Conservation (phyloP, 2,888 invertebrate species). For the Ceramica pisi region DNA sequence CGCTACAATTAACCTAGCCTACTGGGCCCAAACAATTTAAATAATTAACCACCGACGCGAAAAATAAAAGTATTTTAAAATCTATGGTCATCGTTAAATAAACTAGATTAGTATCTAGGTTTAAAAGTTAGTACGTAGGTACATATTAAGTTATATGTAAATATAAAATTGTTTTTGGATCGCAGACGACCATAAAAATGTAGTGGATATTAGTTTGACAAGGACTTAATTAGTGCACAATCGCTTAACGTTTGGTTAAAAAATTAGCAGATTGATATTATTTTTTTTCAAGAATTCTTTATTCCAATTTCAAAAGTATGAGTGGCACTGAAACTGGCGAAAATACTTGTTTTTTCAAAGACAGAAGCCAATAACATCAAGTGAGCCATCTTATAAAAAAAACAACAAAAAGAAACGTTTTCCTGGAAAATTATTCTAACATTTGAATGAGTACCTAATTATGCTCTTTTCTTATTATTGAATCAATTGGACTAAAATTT, state of each 20-base stretch:
- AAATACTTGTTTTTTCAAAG: neutral
- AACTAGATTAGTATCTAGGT: neutral
- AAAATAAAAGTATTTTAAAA: neutral
- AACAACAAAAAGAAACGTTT: neutral
- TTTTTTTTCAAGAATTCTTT: no score
- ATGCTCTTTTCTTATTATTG: accelerated
- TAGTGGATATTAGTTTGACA: neutral
- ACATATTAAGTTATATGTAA: slow-evolving; percentile 7
- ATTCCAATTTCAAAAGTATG: neutral
- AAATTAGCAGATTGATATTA: neutral
- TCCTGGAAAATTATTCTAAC: neutral
- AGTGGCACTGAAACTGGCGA: neutral
- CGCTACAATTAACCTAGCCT: no score
- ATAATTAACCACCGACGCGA: no score
- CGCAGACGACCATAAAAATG: neutral
- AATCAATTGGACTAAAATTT: no score
- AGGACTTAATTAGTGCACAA: neutral
- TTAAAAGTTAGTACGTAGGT: neutral
- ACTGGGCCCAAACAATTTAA: no score
- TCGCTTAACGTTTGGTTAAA: neutral
- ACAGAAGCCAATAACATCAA: no score
- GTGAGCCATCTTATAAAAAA: neutral
- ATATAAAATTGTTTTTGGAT: neutral
- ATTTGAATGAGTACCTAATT: neutral
- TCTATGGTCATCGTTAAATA: slow-evolving; percentile 3